Evolutionary conservation across 2,113 vertebrate genomes (phyloP), one percentile per base, ranked within the genome.

Genomic region (Sinocyclocheilus rhinocerous): DNA sequence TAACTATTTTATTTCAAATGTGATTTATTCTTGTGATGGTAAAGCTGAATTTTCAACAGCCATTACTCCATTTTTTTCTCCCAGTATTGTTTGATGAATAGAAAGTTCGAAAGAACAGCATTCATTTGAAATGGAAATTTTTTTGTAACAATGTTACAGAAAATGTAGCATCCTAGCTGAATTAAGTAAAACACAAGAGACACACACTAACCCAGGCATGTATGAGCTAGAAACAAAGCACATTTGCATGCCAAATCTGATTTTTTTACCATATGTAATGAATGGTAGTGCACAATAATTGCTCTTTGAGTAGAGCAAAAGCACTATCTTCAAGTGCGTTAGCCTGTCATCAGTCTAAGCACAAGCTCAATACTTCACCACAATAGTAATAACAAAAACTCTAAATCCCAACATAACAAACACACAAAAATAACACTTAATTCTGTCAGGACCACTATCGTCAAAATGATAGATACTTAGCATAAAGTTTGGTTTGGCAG

Each of bases 341-440:
- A 75, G 42, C 22, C 36, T 42, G 69, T 76, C 39, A 76, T 76
- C 72, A 76, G 16, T 42, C n/a, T 12, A 76, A 76, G 42, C 72
- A 48, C 42, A 76, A 24, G n/a, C 42, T 76, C 42, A 12, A 76
- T n/a, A 24, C 72, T 48, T 76, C n/a, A 4, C 72, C 72, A 76
- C 72, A 24, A 76, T 48, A 13, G 42, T 45, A 75, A 48, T 48
- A 75, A 48, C 12, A 48, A 11, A 76, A 76, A 48, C 72, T 75
- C 29, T 29, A 29, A 29, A 29, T 29, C 2, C 29, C 29, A 29
- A 29, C 29, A 29, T 29, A 29, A 45, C 33, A 75, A 45, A 45
- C 72, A 75, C 39, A 45, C 67, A 36, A 69, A 42, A 29, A n/a
- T 45, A 73, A 42, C 42, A 45, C 39, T 24, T 75, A 75, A 75